Conservation (phyloP, 1,140 invertebrate genomes). For the Ganaspis sp. region DNA sequence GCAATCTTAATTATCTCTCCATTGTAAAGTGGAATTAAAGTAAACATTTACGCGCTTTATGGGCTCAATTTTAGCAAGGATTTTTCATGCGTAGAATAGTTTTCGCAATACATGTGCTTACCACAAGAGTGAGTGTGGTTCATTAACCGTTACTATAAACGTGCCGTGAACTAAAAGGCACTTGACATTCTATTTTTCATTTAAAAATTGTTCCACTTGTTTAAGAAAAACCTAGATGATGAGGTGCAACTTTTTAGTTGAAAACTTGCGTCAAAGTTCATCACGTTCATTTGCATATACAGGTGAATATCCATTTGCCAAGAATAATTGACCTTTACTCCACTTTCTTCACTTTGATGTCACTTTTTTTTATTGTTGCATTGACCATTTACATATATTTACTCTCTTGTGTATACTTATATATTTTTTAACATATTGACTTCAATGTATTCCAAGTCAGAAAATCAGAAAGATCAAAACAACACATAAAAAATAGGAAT, state of each 20-base stretch:
- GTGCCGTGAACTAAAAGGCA: neutral
- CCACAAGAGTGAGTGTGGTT: neutral
- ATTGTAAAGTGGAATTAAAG: neutral
- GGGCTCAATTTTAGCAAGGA: neutral
- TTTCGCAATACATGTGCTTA: neutral
- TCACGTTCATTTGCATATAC: neutral
- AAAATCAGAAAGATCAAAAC: too few species aligned
- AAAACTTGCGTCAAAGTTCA: neutral
- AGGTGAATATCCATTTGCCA: neutral
- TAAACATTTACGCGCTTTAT: neutral
- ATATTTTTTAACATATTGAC: too few species aligned
- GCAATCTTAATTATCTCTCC: neutral
- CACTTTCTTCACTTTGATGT: neutral
- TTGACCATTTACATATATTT: neutral
- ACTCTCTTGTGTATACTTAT: too few species aligned
- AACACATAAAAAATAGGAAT: too few species aligned
- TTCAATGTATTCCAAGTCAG: too few species aligned
- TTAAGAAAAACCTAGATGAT: neutral
- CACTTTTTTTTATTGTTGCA: neutral
- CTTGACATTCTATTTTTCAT: neutral
- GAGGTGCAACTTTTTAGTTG: neutral
- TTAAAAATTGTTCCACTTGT: neutral
- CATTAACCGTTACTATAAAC: neutral
- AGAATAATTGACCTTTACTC: slow-evolving; percentile 8
- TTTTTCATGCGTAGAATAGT: slow-evolving; percentile 2